Evolutionary conservation across 2,113 vertebrate genomes (phyloP).

Genomic region (Aspiorhynchus laticeps): DNA sequence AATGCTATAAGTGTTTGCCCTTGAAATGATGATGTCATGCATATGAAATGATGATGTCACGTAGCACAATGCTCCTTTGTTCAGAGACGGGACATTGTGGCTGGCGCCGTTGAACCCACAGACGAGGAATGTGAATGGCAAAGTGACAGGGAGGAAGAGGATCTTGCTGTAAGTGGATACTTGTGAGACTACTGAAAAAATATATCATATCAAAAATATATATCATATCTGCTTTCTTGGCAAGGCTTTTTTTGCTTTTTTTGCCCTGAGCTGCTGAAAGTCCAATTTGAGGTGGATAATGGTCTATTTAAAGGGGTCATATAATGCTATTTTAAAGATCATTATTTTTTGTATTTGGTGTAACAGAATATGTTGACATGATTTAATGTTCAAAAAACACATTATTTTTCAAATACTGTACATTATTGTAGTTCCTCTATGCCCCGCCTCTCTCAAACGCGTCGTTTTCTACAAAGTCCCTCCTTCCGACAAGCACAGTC

Average conservation of each 20-base stretch:
- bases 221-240: neutral
- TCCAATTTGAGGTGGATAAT: neutral
- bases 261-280: neutral
- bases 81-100: conserved; percentile 90
- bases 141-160: conserved; percentile 91
- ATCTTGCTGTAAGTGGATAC: conserved; percentile 84
- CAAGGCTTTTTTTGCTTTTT: no score
- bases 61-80: conserved; percentile 15
- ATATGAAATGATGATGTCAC: neutral
- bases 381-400: no score
- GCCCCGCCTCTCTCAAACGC: no score
- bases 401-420: no score
- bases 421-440: no score
- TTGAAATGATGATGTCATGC: neutral
- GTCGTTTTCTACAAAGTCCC: no score
- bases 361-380: no score
- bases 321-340: no score
- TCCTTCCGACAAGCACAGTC: no score
- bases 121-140: conserved; percentile 95
- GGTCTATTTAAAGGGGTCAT: neutral
- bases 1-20: neutral
- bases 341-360: no score
- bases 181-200: neutral
- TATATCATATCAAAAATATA: neutral
- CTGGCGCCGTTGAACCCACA: conserved; percentile 87